A percentile compares a stretch with the other conserved stretches of the same genome.
Evolutionary conservation across 2,113 vertebrate genomes (phyloP).

Genomic region (Kryptolebias marmoratus): DNA sequence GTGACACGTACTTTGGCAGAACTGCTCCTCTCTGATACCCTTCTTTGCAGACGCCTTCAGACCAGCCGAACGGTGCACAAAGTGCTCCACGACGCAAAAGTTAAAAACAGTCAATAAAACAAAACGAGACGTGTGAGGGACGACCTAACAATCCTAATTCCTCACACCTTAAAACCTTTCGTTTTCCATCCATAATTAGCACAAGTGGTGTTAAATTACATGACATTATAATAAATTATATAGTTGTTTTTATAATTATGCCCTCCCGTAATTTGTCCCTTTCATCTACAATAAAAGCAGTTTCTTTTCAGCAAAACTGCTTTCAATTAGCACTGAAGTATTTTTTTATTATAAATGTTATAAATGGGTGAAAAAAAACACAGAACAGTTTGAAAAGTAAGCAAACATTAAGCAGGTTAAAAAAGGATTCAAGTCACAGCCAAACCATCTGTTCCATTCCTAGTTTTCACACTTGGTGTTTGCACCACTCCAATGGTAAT

Average conservation of each 20-base stretch:
- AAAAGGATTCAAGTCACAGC: conserved; percentile 18
- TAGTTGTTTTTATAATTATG: not conserved
- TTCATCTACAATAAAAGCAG: not conserved
- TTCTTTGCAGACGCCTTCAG: no score
- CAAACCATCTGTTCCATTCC: conserved; percentile 44
- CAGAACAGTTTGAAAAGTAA: not conserved
- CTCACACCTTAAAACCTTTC: not conserved
- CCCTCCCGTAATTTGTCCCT: not conserved
- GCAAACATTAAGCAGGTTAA: conserved; percentile 10
- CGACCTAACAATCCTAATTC: not conserved
- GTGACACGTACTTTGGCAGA: not conserved
- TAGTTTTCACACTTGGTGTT: conserved; percentile 46
- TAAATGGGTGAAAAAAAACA: not conserved
- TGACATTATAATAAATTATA: not conserved
- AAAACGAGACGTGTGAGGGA: no score
- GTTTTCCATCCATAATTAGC: not conserved
- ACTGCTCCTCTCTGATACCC: no score
- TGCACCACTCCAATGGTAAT: conserved; percentile 31
- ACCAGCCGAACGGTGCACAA: no score
- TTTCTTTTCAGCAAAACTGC: not conserved
- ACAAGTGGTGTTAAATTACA: no score
- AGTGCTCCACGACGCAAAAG: no score
- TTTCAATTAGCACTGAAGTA: conserved; percentile 1
- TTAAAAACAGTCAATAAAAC: no score
- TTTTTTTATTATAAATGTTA: not conserved